A percentile compares a stretch with the other conserved stretches of the same genome.
These are phyloP conservation scores for Willowsia nigromaculata DNA, from an alignment of 2,888 invertebrate species.

Conservation along the genomic window DNA sequence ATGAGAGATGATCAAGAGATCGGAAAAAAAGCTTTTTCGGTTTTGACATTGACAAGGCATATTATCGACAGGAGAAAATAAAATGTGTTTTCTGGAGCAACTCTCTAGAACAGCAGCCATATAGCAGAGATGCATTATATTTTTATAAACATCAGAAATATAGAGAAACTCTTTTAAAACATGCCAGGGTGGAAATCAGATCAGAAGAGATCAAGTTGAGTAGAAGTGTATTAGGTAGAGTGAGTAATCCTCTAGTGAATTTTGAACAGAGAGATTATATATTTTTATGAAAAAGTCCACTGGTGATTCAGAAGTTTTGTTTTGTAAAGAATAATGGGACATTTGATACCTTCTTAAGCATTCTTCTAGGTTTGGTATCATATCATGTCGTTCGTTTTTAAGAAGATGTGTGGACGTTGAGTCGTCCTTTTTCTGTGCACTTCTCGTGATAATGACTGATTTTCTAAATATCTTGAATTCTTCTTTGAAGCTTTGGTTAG, in stretches of 20 bases:
- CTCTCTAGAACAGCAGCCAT: no score
- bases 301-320: no score
- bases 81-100: background rate
- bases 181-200: background rate
- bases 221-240: background rate
- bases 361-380: background rate
- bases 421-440: no score
- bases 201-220: slow-evolving; percentile 18
- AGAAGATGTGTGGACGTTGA: no score
- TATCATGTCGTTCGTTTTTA: slow-evolving; percentile 18
- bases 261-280: background rate
- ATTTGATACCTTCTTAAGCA: slow-evolving; percentile 47
- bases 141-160: background rate
- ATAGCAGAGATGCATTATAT: background rate
- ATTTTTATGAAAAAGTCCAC: background rate
- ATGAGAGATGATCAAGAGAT: background rate
- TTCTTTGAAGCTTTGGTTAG: background rate
- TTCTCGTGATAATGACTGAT: background rate
- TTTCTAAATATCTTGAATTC: background rate
- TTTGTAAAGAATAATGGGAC: slow-evolving; percentile 24
- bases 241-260: background rate
- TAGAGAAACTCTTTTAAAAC: background rate
- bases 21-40: background rate
- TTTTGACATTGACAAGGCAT: slow-evolving; percentile 14
- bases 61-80: slow-evolving; percentile 6